These are phyloP conservation scores for Gorsachius goisagi DNA, from an alignment of 2,113 vertebrate species.

Conservation along the genomic window DNA sequence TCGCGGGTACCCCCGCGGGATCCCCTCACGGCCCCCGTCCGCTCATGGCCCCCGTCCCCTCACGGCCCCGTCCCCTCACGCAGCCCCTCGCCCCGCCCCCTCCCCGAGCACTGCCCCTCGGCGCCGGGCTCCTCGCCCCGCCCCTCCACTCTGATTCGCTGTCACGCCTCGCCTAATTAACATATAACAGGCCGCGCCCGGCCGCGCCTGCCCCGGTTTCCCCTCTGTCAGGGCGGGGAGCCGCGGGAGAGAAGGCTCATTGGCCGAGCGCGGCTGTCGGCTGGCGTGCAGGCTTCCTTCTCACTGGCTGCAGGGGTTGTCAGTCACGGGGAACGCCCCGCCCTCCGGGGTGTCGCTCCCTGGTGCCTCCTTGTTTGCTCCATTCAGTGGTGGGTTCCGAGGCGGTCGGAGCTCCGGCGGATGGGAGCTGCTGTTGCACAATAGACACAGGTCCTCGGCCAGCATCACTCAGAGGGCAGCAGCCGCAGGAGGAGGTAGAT, in stretches of 20 bases:
- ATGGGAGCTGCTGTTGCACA: not conserved
- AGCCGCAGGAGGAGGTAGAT: not conserved
- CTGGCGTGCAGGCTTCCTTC: accelerated
- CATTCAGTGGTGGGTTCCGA: not conserved
- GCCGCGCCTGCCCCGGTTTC: not conserved
- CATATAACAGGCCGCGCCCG: not conserved
- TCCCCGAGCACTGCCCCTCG: accelerated
- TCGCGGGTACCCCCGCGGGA: too few relatives aligned
- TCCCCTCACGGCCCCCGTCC: too few relatives aligned
- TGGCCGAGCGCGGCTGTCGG: accelerated
- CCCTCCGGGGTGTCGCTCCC: conserved; percentile 18
- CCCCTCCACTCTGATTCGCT: not conserved
- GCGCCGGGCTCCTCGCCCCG: accelerated
- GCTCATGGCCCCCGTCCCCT: too few relatives aligned
- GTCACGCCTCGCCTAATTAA: accelerated
- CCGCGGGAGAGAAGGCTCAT: not conserved
- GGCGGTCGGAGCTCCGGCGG: not conserved
- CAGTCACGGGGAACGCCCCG: not conserved
- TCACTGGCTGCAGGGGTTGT: accelerated
- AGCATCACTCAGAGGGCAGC: not conserved
- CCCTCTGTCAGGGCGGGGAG: not conserved
- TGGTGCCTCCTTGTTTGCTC: not conserved
- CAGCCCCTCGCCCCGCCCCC: too few relatives aligned
- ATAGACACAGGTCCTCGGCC: not conserved
- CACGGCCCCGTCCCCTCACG: too few relatives aligned